Conservation (phyloP, 2,888 invertebrate species). For the Lepeophtheirus nordmannii region DNA sequence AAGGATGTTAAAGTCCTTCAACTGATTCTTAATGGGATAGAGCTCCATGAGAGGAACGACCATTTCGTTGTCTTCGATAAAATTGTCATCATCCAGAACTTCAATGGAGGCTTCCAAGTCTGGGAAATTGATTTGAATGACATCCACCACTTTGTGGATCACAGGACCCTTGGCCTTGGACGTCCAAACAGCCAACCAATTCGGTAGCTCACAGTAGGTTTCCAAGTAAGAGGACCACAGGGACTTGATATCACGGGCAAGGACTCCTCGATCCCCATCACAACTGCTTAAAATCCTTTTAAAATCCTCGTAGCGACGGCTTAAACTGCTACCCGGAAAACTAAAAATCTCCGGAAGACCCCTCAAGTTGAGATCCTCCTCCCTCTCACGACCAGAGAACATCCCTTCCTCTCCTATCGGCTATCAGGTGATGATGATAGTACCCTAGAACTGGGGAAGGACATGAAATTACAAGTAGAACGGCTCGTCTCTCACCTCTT, state of each 20-base stretch:
- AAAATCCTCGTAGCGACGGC: not conserved
- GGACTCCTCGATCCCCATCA: not conserved
- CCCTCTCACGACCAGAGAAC: too few species aligned
- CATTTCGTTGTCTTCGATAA: not conserved
- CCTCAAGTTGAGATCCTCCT: not conserved
- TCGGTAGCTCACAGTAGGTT: not conserved
- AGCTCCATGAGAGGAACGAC: slow-evolving; percentile 1
- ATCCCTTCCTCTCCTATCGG: too few species aligned
- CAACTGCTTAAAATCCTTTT: not conserved
- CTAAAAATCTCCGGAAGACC: not conserved
- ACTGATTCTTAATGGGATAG: slow-evolving; percentile 1
- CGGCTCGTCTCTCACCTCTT: too few species aligned
- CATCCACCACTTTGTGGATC: not conserved
- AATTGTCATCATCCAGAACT: not conserved
- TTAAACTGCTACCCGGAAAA: not conserved
- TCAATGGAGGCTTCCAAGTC: not conserved
- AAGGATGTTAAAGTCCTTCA: not conserved
- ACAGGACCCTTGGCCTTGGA: not conserved
- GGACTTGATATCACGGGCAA: not conserved
- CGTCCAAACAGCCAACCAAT: slow-evolving; percentile 4
- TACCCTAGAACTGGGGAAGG: too few species aligned
- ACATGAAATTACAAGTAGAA: too few species aligned
- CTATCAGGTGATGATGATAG: too few species aligned
- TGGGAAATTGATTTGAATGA: not conserved
- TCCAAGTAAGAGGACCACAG: not conserved